Conservation (phyloP, 1,140 invertebrate species). For the Hydropsyche tenuis region DNA sequence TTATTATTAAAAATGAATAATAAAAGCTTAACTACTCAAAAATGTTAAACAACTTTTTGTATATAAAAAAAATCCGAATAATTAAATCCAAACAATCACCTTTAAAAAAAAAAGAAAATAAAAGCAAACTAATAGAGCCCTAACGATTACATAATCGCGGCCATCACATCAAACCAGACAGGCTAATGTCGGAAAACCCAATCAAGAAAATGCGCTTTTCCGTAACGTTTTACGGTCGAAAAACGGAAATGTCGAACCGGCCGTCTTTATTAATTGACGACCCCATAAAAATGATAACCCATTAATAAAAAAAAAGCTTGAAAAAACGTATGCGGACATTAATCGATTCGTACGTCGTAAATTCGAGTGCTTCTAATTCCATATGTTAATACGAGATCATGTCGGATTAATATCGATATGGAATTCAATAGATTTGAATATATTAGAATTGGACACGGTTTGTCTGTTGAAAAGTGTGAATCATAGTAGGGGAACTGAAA, state of each 20-base stretch:
- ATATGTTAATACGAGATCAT: no score
- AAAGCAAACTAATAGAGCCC: no score
- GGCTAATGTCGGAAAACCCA: slow-evolving; percentile 8
- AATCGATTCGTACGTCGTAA: background rate
- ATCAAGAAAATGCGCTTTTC: slow-evolving; percentile 22
- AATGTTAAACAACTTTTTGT: no score
- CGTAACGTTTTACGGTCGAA: background rate
- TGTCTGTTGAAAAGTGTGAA: background rate
- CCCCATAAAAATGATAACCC: background rate
- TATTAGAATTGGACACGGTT: background rate
- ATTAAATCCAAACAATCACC: no score
- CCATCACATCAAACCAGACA: no score
- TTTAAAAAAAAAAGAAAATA: no score
- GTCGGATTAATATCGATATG: background rate
- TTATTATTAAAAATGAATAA: no score
- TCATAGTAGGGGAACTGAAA: background rate
- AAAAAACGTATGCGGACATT: background rate
- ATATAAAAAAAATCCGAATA: no score
- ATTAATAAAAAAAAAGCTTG: background rate
- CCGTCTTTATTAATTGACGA: background rate
- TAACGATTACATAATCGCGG: no score
- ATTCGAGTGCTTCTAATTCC: background rate
- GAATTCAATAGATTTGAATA: background rate
- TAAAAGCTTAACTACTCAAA: no score
- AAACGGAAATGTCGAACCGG: background rate